These are phyloP conservation scores for Cepaea nemoralis DNA, from an alignment of 1,140 invertebrate genomes.

Conservation along the genomic window DNA sequence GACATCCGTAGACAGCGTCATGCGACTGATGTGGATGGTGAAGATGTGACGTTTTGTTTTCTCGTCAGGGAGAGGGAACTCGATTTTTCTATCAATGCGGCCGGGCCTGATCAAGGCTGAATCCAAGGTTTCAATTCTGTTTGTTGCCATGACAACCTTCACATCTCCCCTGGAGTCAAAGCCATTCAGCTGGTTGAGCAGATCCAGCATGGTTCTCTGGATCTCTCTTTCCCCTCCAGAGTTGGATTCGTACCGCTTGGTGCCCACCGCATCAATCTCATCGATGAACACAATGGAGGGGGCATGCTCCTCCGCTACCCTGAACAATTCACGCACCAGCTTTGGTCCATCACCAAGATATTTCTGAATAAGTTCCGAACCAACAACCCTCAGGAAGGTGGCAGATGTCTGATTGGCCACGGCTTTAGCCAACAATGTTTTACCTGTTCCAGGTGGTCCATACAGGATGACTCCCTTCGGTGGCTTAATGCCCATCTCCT, in stretches of 20 bases:
- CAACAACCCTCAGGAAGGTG: conserved; percentile 97
- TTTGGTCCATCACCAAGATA: conserved; percentile 96
- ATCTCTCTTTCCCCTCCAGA: conserved; percentile 99
- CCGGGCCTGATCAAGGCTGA: conserved; percentile 98
- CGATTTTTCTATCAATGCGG: too few relatives aligned
- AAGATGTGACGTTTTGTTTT: conserved; percentile 98
- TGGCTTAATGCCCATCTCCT: conserved; percentile 99
- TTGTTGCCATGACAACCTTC: conserved; percentile 99
- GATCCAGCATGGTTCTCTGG: conserved; percentile 99
- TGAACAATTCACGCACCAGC: conserved; percentile 95
- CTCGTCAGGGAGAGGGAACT: too few relatives aligned
- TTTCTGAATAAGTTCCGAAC: too few relatives aligned
- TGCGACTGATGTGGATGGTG: conserved; percentile 96
- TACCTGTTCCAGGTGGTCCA: too few relatives aligned
- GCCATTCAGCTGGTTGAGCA: conserved; percentile 98
- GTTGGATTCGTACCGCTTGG: conserved; percentile 99
- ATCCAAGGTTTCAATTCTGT: too few relatives aligned
- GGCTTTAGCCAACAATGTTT: too few relatives aligned
- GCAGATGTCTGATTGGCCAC: conserved; percentile 99
- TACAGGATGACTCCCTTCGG: too few relatives aligned
- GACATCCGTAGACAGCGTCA: conserved; percentile 97
- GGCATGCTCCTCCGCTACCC: conserved; percentile 99
- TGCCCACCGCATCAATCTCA: conserved; percentile 99
- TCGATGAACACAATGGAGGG: conserved; percentile 99
- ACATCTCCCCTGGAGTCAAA: conserved; percentile 97